Evolutionary conservation across 2,888 invertebrate species (phyloP).

Genomic region (Hylaea fasciaria): DNA sequence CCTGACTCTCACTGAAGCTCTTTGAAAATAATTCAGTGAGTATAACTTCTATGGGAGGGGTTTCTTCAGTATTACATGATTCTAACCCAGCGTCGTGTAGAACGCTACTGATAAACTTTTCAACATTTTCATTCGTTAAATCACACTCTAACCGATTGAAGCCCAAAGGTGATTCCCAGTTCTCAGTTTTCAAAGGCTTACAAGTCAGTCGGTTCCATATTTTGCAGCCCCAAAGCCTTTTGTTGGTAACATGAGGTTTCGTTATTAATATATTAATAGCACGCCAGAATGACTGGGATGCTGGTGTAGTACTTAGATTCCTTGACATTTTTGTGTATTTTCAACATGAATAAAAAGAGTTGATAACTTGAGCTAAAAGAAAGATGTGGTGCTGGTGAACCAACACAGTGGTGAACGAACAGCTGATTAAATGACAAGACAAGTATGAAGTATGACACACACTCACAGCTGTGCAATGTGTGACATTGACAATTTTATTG

Average conservation of each 20-base stretch:
- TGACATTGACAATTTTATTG: no score
- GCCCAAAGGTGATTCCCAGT: slow-evolving; percentile 42
- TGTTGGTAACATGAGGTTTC: slow-evolving; percentile 90
- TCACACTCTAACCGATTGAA: slow-evolving; percentile 41
- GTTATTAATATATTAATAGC: slow-evolving; percentile 86
- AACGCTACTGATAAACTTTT: slow-evolving; percentile 35
- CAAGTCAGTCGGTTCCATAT: slow-evolving; percentile 51
- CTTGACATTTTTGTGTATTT: slow-evolving; percentile 11
- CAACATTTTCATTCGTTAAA: slow-evolving; percentile 42
- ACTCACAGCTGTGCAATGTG: no score
- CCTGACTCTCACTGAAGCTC: slow-evolving; percentile 62
- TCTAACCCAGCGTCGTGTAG: slow-evolving; percentile 40
- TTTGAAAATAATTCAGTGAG: slow-evolving; percentile 71
- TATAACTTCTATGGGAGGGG: slow-evolving; percentile 48
- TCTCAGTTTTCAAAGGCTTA: slow-evolving; percentile 28
- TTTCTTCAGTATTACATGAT: slow-evolving; percentile 29
- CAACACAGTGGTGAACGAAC: no score
- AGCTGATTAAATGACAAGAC: no score
- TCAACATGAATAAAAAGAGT: no score
- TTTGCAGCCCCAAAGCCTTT: slow-evolving; percentile 86
- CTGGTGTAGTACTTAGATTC: slow-evolving; percentile 16
- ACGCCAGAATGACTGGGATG: slow-evolving; percentile 84
- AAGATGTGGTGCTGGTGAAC: no score
- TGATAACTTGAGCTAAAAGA: no score
- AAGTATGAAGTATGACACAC: no score